Conservation (phyloP, 2,113 vertebrate genomes). For the Odobenus rosmarus region DNA sequence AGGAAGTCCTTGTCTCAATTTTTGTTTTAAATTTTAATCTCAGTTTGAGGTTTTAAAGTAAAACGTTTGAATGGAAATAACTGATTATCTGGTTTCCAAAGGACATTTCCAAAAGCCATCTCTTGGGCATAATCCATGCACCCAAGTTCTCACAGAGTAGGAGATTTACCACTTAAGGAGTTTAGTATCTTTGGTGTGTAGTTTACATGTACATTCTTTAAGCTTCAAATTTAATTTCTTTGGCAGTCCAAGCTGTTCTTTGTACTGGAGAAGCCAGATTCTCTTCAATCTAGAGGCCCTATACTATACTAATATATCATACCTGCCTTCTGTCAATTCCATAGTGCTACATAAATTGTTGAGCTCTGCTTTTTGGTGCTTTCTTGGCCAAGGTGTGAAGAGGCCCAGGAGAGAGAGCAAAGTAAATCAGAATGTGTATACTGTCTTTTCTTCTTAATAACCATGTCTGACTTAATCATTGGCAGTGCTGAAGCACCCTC, state of each 20-base stretch:
- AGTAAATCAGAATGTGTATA: slow-evolving; percentile 71
- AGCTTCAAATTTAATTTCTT: slow-evolving; percentile 84
- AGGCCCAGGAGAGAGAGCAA: slow-evolving; percentile 64
- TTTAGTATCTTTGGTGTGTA: slow-evolving; percentile 57
- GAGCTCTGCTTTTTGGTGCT: slow-evolving; percentile 62
- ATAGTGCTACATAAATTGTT: slow-evolving; percentile 80
- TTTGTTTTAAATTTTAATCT: slow-evolving; percentile 76
- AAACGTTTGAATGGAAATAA: slow-evolving; percentile 67
- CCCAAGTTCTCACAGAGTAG: slow-evolving; percentile 35
- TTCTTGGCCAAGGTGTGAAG: slow-evolving; percentile 81
- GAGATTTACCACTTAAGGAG: slow-evolving; percentile 68
- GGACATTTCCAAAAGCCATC: slow-evolving; percentile 58
- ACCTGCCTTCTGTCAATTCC: slow-evolving; percentile 76
- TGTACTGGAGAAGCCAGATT: slow-evolving; percentile 72
- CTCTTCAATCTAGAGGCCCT: slow-evolving; percentile 46
- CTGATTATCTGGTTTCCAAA: slow-evolving; percentile 68
- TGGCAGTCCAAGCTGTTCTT: slow-evolving; percentile 78
- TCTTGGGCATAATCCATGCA: slow-evolving; percentile 20
- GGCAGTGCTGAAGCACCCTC: slow-evolving; percentile 40
- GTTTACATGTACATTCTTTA: slow-evolving; percentile 66
- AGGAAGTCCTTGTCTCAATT: slow-evolving; percentile 70
- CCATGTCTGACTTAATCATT: slow-evolving; percentile 72
- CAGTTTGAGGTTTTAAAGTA: slow-evolving; percentile 64
- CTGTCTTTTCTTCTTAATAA: slow-evolving; percentile 63
- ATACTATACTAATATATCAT: slow-evolving; percentile 79